Evolutionary conservation across 2,797 vertebrate species (phyloP), one percentile per base, ranked within the genome.

Genomic region (Ceyx erithaca): DNA sequence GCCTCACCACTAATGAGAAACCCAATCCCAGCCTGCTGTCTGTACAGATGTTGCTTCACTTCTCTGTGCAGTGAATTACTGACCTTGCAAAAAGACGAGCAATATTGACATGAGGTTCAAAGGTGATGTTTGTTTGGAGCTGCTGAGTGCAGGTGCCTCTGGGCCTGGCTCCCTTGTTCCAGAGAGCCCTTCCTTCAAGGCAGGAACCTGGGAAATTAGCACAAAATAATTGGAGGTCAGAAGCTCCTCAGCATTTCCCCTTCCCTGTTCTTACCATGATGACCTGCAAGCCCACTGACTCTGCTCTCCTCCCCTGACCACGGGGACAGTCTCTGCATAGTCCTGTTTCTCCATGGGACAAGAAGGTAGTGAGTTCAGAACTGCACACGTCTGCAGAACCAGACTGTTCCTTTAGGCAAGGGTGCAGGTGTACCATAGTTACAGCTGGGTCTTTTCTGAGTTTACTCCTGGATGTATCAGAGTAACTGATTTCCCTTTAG

Each of bases 61-160:
- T 35, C 33, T 55, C 54, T 55, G 59, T 25, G 33, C 55, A 10
- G 8, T 55, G 66, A 35, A 41, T 51, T 62, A 72, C n/a, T 90
- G 90, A 94, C 91, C 91, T 85, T 11, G 6, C 75, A 64, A 83
- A 43, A 90, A 33, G 68, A n/a, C 9, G 48, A 69, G 81, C 69
- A 69, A 49, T 91, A 35, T 83, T 18, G 43, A 93, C 67, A 5
- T 7, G 41, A 49, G 70, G 94, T 90, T 92, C 95, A 96, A 94
- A 96, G 96, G 92, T 93, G 92, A 33, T 92, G 26, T 96, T 95
- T 96, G 52, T 69, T 75, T 46, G 52, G 69, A 93, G 59, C 66
- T 4, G 10, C 30, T 0, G 5, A 7, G 16, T 33, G n/a, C 35
- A 58, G 4, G 13, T 89, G 33, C 78, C 62, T 75, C 69, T 78